phyloP scores from a whole-genome alignment of 2,797 vertebrate species.

The Rhabdophis nuchalis region DNA sequence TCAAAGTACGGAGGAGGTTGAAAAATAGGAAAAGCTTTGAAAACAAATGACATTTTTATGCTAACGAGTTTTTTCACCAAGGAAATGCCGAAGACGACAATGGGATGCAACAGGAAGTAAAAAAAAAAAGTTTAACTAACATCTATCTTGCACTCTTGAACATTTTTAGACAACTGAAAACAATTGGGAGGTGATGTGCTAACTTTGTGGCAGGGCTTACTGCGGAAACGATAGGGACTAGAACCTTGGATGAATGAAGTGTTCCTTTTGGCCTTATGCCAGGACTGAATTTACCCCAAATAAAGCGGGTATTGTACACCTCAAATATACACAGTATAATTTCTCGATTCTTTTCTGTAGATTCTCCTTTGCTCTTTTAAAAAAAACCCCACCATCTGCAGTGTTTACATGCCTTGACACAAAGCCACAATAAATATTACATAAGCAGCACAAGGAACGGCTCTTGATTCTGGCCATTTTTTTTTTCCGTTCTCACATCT shows the following conservation, averaged over 20 bases:
- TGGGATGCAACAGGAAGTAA: background rate
- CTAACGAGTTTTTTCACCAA: background rate
- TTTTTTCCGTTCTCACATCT: slow-evolving; percentile 1
- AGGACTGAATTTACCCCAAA: background rate
- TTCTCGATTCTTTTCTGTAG: background rate
- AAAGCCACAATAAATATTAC: slow-evolving; percentile 12
- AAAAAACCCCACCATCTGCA: background rate
- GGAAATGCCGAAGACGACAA: background rate
- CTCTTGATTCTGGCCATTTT: background rate
- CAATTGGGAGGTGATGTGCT: background rate
- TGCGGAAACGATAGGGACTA: background rate
- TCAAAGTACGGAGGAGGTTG: background rate
- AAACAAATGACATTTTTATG: background rate
- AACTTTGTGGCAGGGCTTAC: background rate
- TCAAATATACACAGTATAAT: background rate
- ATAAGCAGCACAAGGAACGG: background rate
- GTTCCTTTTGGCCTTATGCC: background rate
- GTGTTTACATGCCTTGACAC: slow-evolving; percentile 1
- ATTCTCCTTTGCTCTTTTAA: background rate
- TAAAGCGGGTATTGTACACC: background rate
- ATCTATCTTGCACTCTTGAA: background rate
- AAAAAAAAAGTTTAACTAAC: background rate
- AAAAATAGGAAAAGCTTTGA: background rate
- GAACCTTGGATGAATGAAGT: background rate
- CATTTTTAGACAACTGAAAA: background rate